Percentiles rank a stretch among this genome's conserved stretches.
phyloP scores from a whole-genome alignment of 1,140 invertebrate species.

The Bombus pyrosoma region DNA sequence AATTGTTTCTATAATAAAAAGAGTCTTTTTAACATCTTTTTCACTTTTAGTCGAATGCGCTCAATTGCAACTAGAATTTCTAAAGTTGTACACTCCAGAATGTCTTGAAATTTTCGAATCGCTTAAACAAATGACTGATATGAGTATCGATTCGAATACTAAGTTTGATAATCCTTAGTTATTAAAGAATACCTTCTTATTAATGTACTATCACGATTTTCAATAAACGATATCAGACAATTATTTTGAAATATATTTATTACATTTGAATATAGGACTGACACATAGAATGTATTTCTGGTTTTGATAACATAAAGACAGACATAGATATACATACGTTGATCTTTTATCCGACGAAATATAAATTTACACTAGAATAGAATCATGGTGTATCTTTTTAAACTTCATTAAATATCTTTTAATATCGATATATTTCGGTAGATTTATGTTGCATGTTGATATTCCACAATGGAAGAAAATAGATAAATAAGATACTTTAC shows the following conservation, averaged over 20 bases:
- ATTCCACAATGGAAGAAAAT: not conserved
- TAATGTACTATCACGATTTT: not conserved
- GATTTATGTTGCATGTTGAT: not conserved
- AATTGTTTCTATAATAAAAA: not conserved
- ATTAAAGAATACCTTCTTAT: not conserved
- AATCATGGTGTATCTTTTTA: conserved; percentile 16
- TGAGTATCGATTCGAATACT: not conserved
- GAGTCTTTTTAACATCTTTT: no score
- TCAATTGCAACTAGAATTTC: conserved; percentile 45
- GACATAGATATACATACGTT: conserved; percentile 50
- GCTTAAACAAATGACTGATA: not conserved
- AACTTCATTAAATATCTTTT: not conserved
- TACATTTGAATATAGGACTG: conserved; percentile 62
- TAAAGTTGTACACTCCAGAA: conserved; percentile 46
- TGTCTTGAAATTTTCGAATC: conserved; percentile 50
- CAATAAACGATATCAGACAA: not conserved
- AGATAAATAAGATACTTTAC: not conserved
- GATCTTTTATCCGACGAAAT: conserved; percentile 36
- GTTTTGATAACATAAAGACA: conserved; percentile 55
- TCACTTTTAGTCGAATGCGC: conserved; percentile 48
- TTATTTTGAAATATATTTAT: conserved; percentile 72
- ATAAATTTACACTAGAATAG: conserved; percentile 38
- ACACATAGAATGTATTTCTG: conserved; percentile 58
- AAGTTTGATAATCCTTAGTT: not conserved
- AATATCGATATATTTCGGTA: not conserved